Percentiles rank a stretch among this genome's conserved stretches.
phyloP scores from a whole-genome alignment of 2,797 vertebrate genomes.

The Bradypodion pumilum region DNA sequence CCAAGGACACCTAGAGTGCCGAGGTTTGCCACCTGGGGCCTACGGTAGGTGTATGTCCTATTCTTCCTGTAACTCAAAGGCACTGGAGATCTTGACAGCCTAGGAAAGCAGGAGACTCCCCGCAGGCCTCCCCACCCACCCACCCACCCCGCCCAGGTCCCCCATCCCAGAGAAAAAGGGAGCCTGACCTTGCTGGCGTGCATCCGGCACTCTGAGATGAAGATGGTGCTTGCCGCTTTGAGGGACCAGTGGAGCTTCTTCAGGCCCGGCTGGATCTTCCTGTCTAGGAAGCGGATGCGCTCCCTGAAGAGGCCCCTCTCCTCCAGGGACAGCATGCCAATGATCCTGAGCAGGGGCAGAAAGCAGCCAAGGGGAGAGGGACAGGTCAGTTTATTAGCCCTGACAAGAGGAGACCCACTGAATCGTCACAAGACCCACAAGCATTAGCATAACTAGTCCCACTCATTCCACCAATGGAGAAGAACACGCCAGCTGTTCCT shows the following conservation, averaged over 20 bases:
- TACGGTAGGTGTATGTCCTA: accelerated
- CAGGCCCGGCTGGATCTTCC: slow-evolving; percentile 85
- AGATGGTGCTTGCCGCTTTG: slow-evolving; percentile 76
- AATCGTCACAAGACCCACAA: not conserved
- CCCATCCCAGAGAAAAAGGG: not conserved
- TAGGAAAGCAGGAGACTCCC: too few relatives aligned
- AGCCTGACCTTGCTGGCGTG: slow-evolving; percentile 83
- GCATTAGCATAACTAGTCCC: too few relatives aligned
- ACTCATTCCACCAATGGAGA: not conserved
- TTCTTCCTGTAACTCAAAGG: too few relatives aligned
- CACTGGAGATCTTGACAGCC: too few relatives aligned
- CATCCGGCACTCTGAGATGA: slow-evolving; percentile 83
- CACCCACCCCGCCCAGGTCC: not conserved
- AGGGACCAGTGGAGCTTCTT: slow-evolving; percentile 84
- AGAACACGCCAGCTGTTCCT: too few relatives aligned
- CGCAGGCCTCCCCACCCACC: not conserved
- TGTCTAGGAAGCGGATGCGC: slow-evolving; percentile 80
- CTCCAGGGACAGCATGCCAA: slow-evolving; percentile 77
- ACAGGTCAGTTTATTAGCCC: too few relatives aligned
- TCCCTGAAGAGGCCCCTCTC: slow-evolving; percentile 85
- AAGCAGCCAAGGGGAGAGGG: too few relatives aligned
- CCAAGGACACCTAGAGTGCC: too few relatives aligned
- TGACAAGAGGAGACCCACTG: too few relatives aligned
- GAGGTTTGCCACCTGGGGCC: too few relatives aligned
- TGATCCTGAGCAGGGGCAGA: slow-evolving; percentile 73